These are phyloP conservation scores for Euborellia annulipes DNA, from an alignment of 1,140 invertebrate genomes.

Conservation along the genomic window DNA sequence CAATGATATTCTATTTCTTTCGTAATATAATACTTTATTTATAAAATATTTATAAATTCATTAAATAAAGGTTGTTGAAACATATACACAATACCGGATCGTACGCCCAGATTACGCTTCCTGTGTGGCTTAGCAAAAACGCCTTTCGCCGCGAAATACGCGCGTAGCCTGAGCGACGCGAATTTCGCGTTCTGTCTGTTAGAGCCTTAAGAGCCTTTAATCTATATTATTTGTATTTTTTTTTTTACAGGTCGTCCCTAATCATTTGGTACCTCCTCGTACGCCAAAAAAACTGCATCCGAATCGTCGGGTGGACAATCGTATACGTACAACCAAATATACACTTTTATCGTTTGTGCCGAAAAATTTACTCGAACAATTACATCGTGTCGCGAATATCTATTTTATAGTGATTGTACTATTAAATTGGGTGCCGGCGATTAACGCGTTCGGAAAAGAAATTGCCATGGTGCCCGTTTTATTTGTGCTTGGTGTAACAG, in stretches of 20 bases:
- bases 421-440: slow-evolving; percentile 84
- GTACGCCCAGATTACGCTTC: too few relatives aligned
- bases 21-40: too few relatives aligned
- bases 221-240: too few relatives aligned
- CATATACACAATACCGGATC: too few relatives aligned
- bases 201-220: too few relatives aligned
- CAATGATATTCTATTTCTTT: too few relatives aligned
- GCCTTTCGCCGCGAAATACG: too few relatives aligned
- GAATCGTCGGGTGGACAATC: slow-evolving; percentile 64
- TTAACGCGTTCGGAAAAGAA: slow-evolving; percentile 93
- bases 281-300: slow-evolving; percentile 64
- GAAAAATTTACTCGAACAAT: slow-evolving; percentile 94
- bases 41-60: too few relatives aligned
- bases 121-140: too few relatives aligned
- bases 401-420: slow-evolving; percentile 97
- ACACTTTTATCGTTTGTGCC: slow-evolving; percentile 86
- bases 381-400: slow-evolving; percentile 92
- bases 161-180: too few relatives aligned
- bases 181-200: too few relatives aligned
- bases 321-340: slow-evolving; percentile 90
- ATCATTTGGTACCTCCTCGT: slow-evolving; percentile 62
- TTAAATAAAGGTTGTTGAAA: too few relatives aligned
- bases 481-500: slow-evolving; percentile 92
- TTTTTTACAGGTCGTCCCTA: slow-evolving; percentile 42
- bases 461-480: slow-evolving; percentile 87